phyloP scores from a whole-genome alignment of 2,888 invertebrate species.

The Callimorpha dominula region DNA sequence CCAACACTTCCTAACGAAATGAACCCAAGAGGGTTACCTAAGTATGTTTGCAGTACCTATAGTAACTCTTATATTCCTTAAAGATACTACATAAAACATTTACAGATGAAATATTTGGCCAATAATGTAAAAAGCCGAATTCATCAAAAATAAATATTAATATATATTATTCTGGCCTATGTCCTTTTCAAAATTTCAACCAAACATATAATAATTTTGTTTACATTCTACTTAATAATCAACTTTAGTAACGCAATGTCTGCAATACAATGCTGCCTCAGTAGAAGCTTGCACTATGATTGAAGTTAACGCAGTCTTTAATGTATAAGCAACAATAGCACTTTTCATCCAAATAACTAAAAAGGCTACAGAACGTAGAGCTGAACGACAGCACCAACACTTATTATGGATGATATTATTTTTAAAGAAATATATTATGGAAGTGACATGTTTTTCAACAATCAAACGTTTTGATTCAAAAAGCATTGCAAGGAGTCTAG shows the following conservation, averaged over 20 bases:
- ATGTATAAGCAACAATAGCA: conserved; percentile 23
- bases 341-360: not conserved
- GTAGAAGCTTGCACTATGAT: not conserved
- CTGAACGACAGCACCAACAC: not conserved
- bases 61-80: not conserved
- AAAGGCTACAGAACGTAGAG: conserved; percentile 11
- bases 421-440: not conserved
- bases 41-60: not conserved
- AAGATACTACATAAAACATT: not conserved
- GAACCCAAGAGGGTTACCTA: not conserved
- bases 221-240: not conserved
- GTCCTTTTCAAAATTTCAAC: conserved; percentile 21
- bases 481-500: not conserved
- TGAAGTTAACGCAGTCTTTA: conserved; percentile 4
- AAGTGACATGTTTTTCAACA: not conserved
- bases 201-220: conserved; percentile 21
- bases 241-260: conserved; percentile 1
- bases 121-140: not conserved
- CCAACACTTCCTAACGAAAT: not conserved
- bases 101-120: not conserved
- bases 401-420: not conserved
- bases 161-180: conserved; percentile 24
- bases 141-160: not conserved
- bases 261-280: conserved; percentile 24
- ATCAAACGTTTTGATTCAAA: not conserved